Evolutionary conservation across 2,888 invertebrate species (phyloP).

Genomic region (Epinotia ramella): DNA sequence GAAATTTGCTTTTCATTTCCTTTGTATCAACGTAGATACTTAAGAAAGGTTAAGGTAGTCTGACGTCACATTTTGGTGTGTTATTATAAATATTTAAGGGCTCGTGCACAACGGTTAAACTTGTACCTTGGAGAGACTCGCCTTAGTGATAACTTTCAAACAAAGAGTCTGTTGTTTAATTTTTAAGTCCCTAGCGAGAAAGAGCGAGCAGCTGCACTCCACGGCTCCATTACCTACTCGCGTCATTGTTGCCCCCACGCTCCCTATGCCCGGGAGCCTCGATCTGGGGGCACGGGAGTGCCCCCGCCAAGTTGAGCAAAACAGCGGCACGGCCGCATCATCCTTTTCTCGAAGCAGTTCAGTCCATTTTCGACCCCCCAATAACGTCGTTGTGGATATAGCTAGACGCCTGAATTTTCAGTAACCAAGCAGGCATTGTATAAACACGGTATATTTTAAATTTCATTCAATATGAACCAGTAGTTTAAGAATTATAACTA

Average conservation of each 20-base stretch:
- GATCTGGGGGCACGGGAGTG: too few species aligned
- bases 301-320: too few species aligned
- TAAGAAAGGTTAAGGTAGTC: not conserved
- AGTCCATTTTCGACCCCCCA: too few species aligned
- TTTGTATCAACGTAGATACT: constrained; percentile 12
- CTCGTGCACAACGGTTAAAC: constrained; percentile 33
- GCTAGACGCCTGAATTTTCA: too few species aligned
- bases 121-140: constrained; percentile 27
- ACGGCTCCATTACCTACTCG: constrained; percentile 29
- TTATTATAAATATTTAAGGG: constrained; percentile 40
- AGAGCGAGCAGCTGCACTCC: constrained; percentile 35
- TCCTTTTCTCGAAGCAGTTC: too few species aligned
- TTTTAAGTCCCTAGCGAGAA: constrained; percentile 39
- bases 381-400: too few species aligned
- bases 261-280: constrained; percentile 8
- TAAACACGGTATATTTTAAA: too few species aligned
- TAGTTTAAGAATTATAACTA: too few species aligned
- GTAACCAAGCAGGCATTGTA: too few species aligned
- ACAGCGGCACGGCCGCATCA: too few species aligned
- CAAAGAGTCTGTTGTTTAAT: constrained; percentile 44
- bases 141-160: constrained; percentile 40
- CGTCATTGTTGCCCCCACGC: constrained; percentile 7
- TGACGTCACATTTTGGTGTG: constrained; percentile 22
- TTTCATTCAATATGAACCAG: too few species aligned
- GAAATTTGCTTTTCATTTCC: constrained; percentile 18